phyloP scores from a whole-genome alignment of 2,113 vertebrate species.

The Colossoma macropomum region DNA sequence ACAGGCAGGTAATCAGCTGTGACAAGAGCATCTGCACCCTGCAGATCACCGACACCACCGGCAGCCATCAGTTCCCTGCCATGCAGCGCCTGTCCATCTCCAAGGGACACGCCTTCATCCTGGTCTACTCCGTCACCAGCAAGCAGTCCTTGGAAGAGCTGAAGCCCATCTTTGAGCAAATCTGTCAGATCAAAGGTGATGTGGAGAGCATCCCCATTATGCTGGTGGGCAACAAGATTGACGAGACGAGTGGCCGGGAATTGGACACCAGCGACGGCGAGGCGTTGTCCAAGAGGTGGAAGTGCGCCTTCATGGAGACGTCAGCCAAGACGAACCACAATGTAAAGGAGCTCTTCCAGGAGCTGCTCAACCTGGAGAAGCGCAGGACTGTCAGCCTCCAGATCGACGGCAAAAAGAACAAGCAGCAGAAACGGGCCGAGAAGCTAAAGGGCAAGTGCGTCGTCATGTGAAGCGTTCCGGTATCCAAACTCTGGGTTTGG shows the following conservation, averaged over 20 bases:
- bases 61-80: slow-evolving; percentile 61
- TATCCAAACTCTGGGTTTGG: slow-evolving; percentile 17
- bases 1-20: slow-evolving; percentile 59
- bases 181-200: slow-evolving; percentile 59
- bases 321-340: slow-evolving; percentile 61
- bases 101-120: slow-evolving; percentile 58
- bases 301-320: slow-evolving; percentile 60
- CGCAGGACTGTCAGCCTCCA: slow-evolving; percentile 58
- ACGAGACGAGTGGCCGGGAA: slow-evolving; percentile 49
- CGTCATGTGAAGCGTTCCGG: slow-evolving; percentile 48
- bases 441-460: slow-evolving; percentile 61
- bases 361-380: slow-evolving; percentile 58
- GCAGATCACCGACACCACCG: slow-evolving; percentile 62
- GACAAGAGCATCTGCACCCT: slow-evolving; percentile 62
- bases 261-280: slow-evolving; percentile 52
- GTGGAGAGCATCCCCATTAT: slow-evolving; percentile 57
- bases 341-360: slow-evolving; percentile 61
- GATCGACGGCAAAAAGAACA: slow-evolving; percentile 58
- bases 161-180: slow-evolving; percentile 60
- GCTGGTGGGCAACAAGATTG: slow-evolving; percentile 59
- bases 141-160: slow-evolving; percentile 62
- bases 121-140: slow-evolving; percentile 59
- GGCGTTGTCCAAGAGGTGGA: slow-evolving; percentile 57
- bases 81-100: slow-evolving; percentile 61
- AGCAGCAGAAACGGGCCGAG: slow-evolving; percentile 59